Evolutionary conservation across 2,797 vertebrate genomes (phyloP).

Genomic region (Meriones psammophilus): DNA sequence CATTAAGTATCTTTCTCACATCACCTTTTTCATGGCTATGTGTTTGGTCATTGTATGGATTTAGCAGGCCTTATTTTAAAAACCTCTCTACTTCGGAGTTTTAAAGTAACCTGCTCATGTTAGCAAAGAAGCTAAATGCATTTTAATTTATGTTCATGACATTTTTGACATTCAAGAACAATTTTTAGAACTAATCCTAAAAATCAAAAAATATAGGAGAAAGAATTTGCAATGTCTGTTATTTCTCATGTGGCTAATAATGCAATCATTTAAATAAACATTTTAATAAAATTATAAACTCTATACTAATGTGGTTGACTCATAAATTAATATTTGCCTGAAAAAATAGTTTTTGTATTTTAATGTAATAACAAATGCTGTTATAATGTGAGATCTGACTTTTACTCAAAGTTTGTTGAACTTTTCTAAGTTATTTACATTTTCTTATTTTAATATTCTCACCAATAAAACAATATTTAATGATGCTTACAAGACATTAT

Average conservation of each 20-base stretch:
- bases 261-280: background rate
- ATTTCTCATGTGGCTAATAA: constrained; percentile 39
- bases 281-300: background rate
- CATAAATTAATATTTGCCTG: background rate
- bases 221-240: background rate
- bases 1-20: background rate
- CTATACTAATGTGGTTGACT: background rate
- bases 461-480: background rate
- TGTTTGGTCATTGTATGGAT: background rate
- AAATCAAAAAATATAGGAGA: background rate
- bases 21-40: background rate
- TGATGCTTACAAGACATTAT: background rate
- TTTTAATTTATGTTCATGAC: background rate
- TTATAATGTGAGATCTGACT: background rate
- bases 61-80: background rate
- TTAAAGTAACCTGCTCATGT: background rate
- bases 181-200: constrained; percentile 32
- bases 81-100: background rate
- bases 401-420: background rate
- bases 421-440: background rate
- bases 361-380: background rate
- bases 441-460: constrained; percentile 4
- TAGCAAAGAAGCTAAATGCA: background rate
- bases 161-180: background rate
- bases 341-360: constrained; percentile 15